Evolutionary conservation across 2,113 vertebrate species (phyloP).

Genomic region (Gambusia affinis): DNA sequence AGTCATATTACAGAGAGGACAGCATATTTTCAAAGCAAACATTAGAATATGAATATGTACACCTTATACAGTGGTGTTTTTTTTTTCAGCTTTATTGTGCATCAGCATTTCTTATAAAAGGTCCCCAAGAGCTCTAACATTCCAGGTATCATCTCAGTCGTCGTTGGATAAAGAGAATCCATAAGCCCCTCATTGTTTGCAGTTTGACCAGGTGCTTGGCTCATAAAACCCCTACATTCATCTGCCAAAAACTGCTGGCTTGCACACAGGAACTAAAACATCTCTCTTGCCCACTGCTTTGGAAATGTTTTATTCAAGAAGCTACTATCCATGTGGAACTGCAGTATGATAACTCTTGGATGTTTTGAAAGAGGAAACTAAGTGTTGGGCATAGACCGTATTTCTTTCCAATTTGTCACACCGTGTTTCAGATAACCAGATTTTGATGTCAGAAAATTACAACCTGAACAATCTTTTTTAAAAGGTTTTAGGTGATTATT

Average conservation of each 20-base stretch:
- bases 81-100: constrained; percentile 57
- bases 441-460: too few relatives aligned
- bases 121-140: constrained; percentile 65
- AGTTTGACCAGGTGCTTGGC: constrained; percentile 85
- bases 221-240: constrained; percentile 60
- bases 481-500: too few relatives aligned
- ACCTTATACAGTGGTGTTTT: constrained; percentile 17
- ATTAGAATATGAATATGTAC: not conserved
- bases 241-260: constrained; percentile 79
- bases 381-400: not conserved
- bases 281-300: constrained; percentile 63
- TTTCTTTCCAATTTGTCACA: not conserved
- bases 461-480: too few relatives aligned
- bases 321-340: constrained; percentile 12
- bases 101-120: constrained; percentile 70
- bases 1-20: not conserved
- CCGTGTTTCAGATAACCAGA: too few relatives aligned
- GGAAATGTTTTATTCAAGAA: constrained; percentile 42
- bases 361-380: not conserved
- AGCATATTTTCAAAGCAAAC: not conserved
- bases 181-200: constrained; percentile 82
- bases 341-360: constrained; percentile 13
- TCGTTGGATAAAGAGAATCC: constrained; percentile 76
- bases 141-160: constrained; percentile 70
- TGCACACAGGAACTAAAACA: constrained; percentile 71